phyloP scores from a whole-genome alignment of 2,113 vertebrate genomes.

The Dinomys branickii region DNA sequence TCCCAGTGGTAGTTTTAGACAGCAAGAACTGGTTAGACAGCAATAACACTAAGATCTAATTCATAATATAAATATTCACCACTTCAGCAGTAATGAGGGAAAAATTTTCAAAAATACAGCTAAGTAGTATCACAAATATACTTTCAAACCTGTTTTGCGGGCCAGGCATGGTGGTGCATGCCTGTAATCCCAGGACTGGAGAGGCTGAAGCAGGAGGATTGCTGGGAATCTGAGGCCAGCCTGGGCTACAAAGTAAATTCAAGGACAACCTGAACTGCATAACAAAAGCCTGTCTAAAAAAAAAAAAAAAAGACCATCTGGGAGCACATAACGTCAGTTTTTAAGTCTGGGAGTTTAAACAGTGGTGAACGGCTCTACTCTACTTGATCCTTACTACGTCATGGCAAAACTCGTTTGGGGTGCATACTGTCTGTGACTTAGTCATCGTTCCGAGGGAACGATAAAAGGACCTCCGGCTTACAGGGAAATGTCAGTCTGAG shows the following conservation, averaged over 20 bases:
- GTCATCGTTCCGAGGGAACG: slow-evolving; percentile 11
- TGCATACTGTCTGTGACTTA: neutral
- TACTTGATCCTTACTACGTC: neutral
- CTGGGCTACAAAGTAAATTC: too few species aligned
- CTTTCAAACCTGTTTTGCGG: neutral
- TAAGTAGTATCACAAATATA: neutral
- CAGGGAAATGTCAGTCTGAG: slow-evolving; percentile 29
- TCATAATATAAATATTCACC: neutral
- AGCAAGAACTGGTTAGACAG: neutral
- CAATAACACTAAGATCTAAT: neutral
- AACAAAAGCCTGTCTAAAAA: too few species aligned
- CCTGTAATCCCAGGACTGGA: too few species aligned
- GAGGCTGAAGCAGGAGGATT: too few species aligned
- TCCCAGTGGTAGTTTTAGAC: neutral
- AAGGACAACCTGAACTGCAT: too few species aligned
- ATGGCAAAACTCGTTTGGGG: neutral
- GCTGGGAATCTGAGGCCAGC: too few species aligned
- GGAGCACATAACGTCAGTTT: neutral
- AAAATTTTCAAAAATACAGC: neutral
- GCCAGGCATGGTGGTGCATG: too few species aligned
- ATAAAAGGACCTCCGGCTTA: neutral
- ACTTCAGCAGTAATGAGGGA: neutral
- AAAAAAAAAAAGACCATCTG: neutral
- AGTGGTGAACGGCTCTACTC: neutral
- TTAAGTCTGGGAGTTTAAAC: neutral